Evolutionary conservation across 2,888 invertebrate species (phyloP).

Genomic region (Cylloceria caligata): DNA sequence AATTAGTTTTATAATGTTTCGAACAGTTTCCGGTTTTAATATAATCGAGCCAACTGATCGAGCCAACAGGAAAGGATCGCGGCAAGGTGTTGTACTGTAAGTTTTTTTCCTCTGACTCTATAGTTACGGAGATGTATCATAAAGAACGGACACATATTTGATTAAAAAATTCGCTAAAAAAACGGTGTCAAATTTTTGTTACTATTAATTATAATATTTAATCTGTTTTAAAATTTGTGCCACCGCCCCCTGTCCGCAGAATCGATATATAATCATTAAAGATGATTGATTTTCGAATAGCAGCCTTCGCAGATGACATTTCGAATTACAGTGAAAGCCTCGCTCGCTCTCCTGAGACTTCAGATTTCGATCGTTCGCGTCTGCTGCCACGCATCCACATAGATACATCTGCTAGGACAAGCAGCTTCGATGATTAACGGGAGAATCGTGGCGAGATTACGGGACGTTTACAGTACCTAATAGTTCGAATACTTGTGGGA

Average conservation of each 20-base stretch:
- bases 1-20: background rate
- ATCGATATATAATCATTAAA: slow-evolving; percentile 16
- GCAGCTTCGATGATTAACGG: slow-evolving; percentile 43
- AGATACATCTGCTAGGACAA: background rate
- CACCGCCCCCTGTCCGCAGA: too few relatives aligned
- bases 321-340: slow-evolving; percentile 38
- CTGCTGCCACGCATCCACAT: background rate
- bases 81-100: background rate
- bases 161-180: background rate
- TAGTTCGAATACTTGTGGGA: slow-evolving; percentile 14
- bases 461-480: slow-evolving; percentile 30
- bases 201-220: background rate
- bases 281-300: slow-evolving; percentile 25
- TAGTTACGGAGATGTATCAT: background rate
- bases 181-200: background rate
- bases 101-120: too few relatives aligned
- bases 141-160: background rate
- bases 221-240: background rate
- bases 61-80: too few relatives aligned
- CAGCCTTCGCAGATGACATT: slow-evolving; percentile 25
- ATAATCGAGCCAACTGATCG: background rate
- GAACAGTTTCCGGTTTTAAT: background rate
- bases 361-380: slow-evolving; percentile 36
- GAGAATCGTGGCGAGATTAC: slow-evolving; percentile 36
- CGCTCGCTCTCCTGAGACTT: slow-evolving; percentile 1